These are phyloP conservation scores for Agriopis leucophaearia DNA, from an alignment of 2,888 invertebrate species.

Conservation along the genomic window DNA sequence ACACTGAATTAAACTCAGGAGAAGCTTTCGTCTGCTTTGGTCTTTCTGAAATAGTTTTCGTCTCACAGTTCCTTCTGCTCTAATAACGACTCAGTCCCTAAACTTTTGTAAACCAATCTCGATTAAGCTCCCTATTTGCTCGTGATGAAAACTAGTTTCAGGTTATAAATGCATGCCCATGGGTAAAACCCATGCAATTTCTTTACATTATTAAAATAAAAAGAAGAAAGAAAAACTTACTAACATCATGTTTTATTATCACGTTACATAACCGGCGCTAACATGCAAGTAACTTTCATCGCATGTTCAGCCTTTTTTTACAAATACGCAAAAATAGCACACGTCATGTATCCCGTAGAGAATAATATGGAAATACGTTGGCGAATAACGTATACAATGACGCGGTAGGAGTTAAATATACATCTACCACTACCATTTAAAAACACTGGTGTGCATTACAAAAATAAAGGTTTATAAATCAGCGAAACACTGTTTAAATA, in stretches of 20 bases:
- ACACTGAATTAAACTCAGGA: slow-evolving; percentile 42
- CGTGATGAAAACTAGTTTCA: slow-evolving; percentile 15
- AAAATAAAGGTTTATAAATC: slow-evolving; percentile 19
- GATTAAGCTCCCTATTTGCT: slow-evolving; percentile 27
- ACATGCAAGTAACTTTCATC: slow-evolving; percentile 37
- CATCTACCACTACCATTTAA: slow-evolving; percentile 20
- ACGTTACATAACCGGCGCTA: slow-evolving; percentile 29
- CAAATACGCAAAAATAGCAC: slow-evolving; percentile 36
- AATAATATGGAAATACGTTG: slow-evolving; percentile 25
- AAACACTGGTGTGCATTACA: slow-evolving; percentile 21
- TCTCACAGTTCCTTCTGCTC: slow-evolving; percentile 40
- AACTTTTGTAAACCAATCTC: slow-evolving; percentile 33
- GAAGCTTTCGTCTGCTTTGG: slow-evolving; percentile 39
- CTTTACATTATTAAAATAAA: slow-evolving; percentile 14
- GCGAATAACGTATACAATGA: slow-evolving; percentile 23
- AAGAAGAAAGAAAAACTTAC: slow-evolving; percentile 14
- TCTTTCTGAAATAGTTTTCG: slow-evolving; percentile 44
- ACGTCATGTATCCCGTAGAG: slow-evolving; percentile 29
- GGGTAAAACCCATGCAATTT: slow-evolving; percentile 1
- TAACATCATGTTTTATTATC: slow-evolving; percentile 37
- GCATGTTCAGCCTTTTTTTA: slow-evolving; percentile 34
- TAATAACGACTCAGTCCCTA: slow-evolving; percentile 37
- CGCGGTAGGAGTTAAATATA: slow-evolving; percentile 14
- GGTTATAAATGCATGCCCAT: background rate
- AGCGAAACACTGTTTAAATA: slow-evolving; percentile 4